Conservation (phyloP, 2,888 invertebrate genomes). For the Rosalia funebris region DNA sequence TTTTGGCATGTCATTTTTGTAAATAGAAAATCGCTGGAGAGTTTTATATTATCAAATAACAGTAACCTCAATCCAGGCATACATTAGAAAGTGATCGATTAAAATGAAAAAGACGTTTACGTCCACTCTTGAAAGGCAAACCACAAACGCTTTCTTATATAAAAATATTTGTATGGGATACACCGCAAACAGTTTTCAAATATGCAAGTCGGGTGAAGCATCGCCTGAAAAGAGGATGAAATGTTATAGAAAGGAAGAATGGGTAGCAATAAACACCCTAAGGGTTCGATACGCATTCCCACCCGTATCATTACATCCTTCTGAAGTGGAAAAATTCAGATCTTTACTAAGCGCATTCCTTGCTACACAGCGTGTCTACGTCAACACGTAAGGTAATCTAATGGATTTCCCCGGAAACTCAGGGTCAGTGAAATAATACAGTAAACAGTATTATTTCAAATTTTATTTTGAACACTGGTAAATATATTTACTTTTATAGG, state of each 20-base stretch:
- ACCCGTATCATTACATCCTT: conserved; percentile 8
- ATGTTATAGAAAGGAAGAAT: conserved; percentile 13
- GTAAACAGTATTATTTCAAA: too few species aligned
- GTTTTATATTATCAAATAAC: too few species aligned
- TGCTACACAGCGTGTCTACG: not conserved
- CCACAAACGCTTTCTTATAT: too few species aligned
- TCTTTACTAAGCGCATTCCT: conserved; percentile 11
- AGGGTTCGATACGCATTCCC: conserved; percentile 16
- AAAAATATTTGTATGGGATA: conserved; percentile 5
- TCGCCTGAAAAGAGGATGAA: conserved; percentile 18
- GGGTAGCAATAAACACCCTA: conserved; percentile 21
- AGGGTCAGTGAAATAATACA: too few species aligned
- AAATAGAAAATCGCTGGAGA: too few species aligned
- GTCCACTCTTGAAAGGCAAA: too few species aligned
- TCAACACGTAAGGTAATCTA: not conserved
- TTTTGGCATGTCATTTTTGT: too few species aligned
- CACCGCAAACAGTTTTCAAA: conserved; percentile 6
- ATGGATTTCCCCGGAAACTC: not conserved
- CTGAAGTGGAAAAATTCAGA: conserved; percentile 18
- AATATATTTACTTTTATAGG: too few species aligned
- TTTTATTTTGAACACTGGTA: too few species aligned
- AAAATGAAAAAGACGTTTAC: too few species aligned
- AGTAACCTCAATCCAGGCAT: too few species aligned
- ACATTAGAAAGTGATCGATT: too few species aligned
- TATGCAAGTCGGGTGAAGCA: conserved; percentile 17